Base-by-base conservation (phyloP, 2,888 invertebrate genomes). In the Chymomyza fuscimana region DNA sequence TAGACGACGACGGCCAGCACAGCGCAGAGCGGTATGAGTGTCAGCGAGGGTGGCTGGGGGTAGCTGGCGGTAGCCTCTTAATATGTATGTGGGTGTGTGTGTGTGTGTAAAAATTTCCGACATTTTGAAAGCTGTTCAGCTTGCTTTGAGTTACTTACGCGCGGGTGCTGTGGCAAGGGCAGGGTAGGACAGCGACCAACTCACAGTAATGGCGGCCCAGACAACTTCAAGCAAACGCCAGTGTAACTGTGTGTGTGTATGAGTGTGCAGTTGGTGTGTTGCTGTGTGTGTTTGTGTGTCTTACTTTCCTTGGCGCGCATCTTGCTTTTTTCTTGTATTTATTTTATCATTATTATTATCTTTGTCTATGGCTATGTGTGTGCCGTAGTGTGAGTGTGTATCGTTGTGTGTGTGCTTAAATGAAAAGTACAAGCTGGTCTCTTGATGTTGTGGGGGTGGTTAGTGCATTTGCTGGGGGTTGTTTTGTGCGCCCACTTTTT, bases 301-400 rank as follows among this genome's bases (percentile, higher is more conserved):
- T 46, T 63, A 25, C 66, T 76, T 65, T 65, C 60, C 65, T 22
- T 15, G 46, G 22, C 25, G 50, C 29, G 19, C 22, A 19, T 50
- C 22, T 15, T 50, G 63, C 63, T 63, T 63, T 51, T 19, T 72
- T 88, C 83, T 85, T 88, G 80, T 88, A 89, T 89, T 90, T 89
- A 87, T 90, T 89, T 90, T 80, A 87, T 83, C 84, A 81, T 90
- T 89, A 89, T 90, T 90, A 90, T 90, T 90, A 90, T 89, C 84
- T 90, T 86, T 90, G 89, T 90, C 89, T 87, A 85, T 82, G 80
- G 74, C 86, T 76, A 89, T 87, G 86, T 79, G 72, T 65, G 73
- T 70, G 69, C 63, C 52, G 59, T 32, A 65, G 67, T 65, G 51
- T 63, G 63, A 50, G 60, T 58, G 64, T 59, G 58, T 68, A 65